Percentiles rank a stretch among this genome's conserved stretches.
These are phyloP conservation scores for Ctenodactylus gundi DNA, from an alignment of 2,113 vertebrate species.

Conservation along the genomic window DNA sequence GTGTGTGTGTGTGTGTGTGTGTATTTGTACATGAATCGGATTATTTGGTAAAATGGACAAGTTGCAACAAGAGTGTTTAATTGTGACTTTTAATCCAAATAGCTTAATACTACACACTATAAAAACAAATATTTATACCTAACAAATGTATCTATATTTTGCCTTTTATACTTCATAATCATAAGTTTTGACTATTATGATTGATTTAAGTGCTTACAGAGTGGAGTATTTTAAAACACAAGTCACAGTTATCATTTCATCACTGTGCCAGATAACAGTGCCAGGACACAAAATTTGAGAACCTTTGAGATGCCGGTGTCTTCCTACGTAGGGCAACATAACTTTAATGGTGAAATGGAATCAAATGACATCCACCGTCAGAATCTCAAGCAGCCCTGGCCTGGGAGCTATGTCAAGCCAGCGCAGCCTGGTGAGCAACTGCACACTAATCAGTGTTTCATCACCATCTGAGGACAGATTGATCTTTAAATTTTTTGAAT, in stretches of 20 bases:
- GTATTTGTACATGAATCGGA: not conserved
- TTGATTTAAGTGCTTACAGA: not conserved
- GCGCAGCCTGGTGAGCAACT: constrained; percentile 41
- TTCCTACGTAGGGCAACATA: not conserved
- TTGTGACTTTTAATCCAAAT: not conserved
- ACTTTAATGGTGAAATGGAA: not conserved
- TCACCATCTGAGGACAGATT: constrained; percentile 44
- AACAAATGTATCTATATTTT: not conserved
- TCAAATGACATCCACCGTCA: constrained; percentile 27
- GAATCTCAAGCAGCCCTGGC: not conserved
- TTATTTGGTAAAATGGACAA: not conserved
- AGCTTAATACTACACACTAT: not conserved
- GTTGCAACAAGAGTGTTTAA: not conserved
- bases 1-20: not conserved
- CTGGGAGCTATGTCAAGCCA: constrained; percentile 49
- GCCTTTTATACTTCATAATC: not conserved
- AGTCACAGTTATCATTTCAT: constrained; percentile 6
- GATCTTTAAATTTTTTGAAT: constrained; percentile 42
- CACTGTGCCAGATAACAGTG: not conserved
- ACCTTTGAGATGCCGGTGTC: not conserved
- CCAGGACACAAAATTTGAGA: not conserved
- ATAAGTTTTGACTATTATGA: not conserved
- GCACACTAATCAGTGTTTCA: constrained; percentile 36
- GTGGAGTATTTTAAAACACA: constrained; percentile 12
- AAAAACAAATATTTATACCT: not conserved